A percentile compares a stretch with the other conserved stretches of the same genome.
Conservation (phyloP, 2,797 vertebrate species). For the Acanthurus leucopareius region DNA sequence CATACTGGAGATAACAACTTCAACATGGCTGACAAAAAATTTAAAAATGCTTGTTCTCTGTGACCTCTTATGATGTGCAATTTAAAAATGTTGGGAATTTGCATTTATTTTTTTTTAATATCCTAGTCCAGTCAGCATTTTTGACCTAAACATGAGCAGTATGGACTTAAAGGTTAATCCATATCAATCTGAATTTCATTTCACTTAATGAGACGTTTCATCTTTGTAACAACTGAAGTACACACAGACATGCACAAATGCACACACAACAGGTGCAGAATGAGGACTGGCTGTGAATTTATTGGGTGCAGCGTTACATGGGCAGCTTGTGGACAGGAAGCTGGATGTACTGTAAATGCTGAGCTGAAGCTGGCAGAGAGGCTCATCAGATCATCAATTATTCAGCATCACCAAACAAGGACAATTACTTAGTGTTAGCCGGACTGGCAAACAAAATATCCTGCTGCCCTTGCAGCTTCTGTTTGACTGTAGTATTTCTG, state of each 20-base stretch:
- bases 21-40: neutral
- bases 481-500: neutral
- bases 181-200: neutral
- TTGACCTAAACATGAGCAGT: neutral
- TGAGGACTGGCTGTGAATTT: constrained; percentile 32
- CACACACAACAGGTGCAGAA: constrained; percentile 55
- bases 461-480: constrained; percentile 8
- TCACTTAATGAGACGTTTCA: neutral
- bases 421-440: constrained; percentile 68
- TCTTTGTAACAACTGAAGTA: neutral
- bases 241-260: constrained; percentile 10
- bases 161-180: neutral
- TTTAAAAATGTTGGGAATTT: neutral
- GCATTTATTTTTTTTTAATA: neutral
- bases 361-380: constrained; percentile 43
- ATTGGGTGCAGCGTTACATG: constrained; percentile 38
- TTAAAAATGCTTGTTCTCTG: neutral
- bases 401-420: constrained; percentile 73
- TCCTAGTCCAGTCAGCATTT: no score
- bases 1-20: constrained; percentile 6
- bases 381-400: constrained; percentile 75
- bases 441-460: constrained; percentile 36
- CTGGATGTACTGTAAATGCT: constrained; percentile 57
- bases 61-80: neutral
- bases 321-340: constrained; percentile 65